Base-by-base conservation (phyloP, 2,113 vertebrate species). In the Ceratotherium simum region DNA sequence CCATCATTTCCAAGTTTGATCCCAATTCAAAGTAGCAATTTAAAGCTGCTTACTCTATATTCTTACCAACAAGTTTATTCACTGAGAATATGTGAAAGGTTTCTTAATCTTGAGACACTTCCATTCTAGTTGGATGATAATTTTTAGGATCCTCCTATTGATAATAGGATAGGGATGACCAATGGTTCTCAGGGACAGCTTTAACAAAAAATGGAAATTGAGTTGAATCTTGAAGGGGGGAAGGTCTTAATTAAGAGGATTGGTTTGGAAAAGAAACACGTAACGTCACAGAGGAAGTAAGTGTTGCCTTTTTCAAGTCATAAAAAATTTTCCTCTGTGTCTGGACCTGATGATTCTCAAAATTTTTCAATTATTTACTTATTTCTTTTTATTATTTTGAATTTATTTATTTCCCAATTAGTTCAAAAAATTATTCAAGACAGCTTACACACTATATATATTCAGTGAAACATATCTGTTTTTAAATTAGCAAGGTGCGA, bases 401-500 rank as follows among this genome's bases (percentile, higher is more conserved):
- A 75, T 70, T 88, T 72, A 84, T 65, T 79, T 88, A 79, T 91
- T 96, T 64, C 42, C 4, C 51, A 60, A 16, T 60, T 95, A 31
- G 62, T 90, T 86, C 80, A 21, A 76, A 85, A 75, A 90, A 25
- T 56, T 79, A 90, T 79, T 79, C 56, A 92, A 89, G 29, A 82
- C 86, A 89, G 18, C 42, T 91, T 80, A 88, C 58, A 64, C 60
- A 58, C 18, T 78, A 39, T 86, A 90, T 90, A 67, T 95, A 94
- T 96, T 97, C 84, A 96, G 62, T 90, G 75, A 42, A 95, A 96
- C 8, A 48, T 97, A 96, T 73, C 54, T 90, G 87, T 54, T 93
- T 97, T 95, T 91, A 91, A 93, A 88, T 91, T 91, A 84, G 92
- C 76, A 78, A 95, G 81, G 60, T 83, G 81, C 93, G 81, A 96